phyloP scores from a whole-genome alignment of 1,140 invertebrate species.

The Anoplolepis gracilipes region DNA sequence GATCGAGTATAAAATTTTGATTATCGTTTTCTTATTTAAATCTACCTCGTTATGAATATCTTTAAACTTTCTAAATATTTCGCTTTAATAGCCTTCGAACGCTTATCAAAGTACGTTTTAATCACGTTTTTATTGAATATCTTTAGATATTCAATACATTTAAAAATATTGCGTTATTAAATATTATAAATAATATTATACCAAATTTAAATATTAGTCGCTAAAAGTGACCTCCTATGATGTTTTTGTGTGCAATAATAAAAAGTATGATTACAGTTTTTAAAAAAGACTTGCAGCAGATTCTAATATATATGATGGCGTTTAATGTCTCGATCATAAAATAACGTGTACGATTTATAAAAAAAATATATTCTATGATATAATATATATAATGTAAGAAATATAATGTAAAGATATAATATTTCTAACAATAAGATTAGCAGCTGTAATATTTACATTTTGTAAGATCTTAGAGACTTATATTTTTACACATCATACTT shows the following conservation, averaged over 20 bases:
- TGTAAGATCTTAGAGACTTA: no score
- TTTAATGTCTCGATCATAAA: neutral
- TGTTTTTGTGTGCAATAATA: no score
- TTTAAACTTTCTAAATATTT: neutral
- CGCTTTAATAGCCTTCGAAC: neutral
- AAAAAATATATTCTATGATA: no score
- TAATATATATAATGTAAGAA: no score
- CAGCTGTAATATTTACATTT: no score
- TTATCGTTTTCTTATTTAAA: constrained; percentile 49
- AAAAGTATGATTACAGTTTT: no score
- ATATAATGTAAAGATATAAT: no score
- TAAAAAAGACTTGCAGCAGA: neutral
- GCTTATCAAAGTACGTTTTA: neutral
- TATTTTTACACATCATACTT: no score
- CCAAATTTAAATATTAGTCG: no score
- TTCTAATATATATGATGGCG: neutral
- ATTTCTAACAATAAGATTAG: no score
- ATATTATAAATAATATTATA: no score
- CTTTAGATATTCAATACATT: neutral
- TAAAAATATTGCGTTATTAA: neutral
- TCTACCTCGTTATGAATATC: neutral
- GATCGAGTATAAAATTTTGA: constrained; percentile 44
- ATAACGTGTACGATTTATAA: neutral
- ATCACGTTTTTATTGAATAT: neutral
- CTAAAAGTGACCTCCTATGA: neutral